Evolutionary conservation across 2,113 vertebrate genomes (phyloP).

Genomic region (Psilopsiagon aurifrons): DNA sequence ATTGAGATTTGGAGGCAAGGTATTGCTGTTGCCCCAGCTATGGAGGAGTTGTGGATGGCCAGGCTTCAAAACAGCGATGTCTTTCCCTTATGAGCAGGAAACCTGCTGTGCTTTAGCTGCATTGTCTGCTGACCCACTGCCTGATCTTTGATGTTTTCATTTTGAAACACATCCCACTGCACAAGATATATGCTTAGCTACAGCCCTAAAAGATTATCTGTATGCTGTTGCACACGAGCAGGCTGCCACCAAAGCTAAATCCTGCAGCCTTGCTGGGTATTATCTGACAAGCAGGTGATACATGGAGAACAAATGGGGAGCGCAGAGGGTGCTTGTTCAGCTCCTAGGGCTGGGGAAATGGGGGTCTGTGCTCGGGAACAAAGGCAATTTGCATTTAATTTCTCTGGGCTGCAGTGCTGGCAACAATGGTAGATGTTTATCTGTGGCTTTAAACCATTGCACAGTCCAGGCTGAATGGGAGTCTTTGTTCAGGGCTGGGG

Average conservation of each 20-base stretch:
- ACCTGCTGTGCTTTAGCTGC: background rate
- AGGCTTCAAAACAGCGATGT: background rate
- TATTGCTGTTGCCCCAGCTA: background rate
- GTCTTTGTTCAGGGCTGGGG: conserved; percentile 8
- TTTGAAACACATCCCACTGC: background rate
- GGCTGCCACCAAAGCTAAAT: background rate
- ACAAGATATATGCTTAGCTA: background rate
- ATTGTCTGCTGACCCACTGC: background rate
- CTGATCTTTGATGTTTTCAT: background rate
- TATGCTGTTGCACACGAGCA: background rate
- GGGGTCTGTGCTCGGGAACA: background rate
- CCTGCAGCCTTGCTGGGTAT: background rate
- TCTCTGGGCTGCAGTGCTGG: background rate
- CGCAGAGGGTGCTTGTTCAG: conserved; percentile 26
- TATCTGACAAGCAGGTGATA: conserved; percentile 41
- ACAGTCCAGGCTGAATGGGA: background rate
- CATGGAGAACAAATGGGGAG: background rate
- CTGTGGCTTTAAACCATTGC: background rate
- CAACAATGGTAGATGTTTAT: conserved; percentile 38
- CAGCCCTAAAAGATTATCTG: background rate
- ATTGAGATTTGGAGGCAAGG: background rate
- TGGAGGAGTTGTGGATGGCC: background rate
- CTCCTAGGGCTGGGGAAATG: conserved; percentile 23
- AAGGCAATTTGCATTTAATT: conserved; percentile 48
- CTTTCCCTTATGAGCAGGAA: background rate